Evolutionary conservation across 2,797 vertebrate genomes (phyloP).

Genomic region (Tenualosa ilisha): DNA sequence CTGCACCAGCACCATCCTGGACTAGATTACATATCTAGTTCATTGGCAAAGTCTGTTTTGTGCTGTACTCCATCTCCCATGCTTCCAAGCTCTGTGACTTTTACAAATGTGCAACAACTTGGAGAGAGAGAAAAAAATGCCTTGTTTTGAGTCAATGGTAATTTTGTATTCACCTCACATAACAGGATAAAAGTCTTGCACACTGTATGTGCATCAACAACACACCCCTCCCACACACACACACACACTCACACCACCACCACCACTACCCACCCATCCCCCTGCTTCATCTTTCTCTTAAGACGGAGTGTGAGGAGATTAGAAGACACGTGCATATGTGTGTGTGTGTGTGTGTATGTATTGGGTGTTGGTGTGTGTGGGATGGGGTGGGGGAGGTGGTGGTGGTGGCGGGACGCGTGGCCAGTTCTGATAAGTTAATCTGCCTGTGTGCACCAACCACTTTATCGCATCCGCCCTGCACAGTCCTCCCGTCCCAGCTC

Average conservation of each 20-base stretch:
- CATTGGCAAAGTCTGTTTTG: too few relatives aligned
- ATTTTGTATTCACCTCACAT: background rate
- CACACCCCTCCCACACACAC: too few relatives aligned
- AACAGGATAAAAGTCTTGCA: too few relatives aligned
- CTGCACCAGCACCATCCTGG: too few relatives aligned
- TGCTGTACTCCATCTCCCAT: too few relatives aligned
- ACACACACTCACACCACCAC: too few relatives aligned
- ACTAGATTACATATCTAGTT: too few relatives aligned
- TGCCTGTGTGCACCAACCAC: background rate
- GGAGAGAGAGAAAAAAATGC: background rate
- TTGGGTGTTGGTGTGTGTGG: background rate
- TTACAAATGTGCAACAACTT: background rate
- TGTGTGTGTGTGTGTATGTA: constrained; percentile 6
- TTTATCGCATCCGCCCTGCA: constrained; percentile 9
- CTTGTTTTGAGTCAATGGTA: background rate
- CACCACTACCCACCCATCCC: too few relatives aligned
- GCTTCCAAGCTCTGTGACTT: background rate
- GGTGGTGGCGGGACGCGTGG: background rate
- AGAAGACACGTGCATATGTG: constrained; percentile 26
- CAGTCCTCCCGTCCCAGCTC: background rate
- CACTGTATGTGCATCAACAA: background rate
- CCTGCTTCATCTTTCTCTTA: background rate
- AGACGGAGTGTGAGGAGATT: constrained; percentile 10
- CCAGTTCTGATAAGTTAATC: constrained; percentile 41
- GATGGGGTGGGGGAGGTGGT: too few relatives aligned